Percentiles rank a stretch among this genome's conserved stretches.
phyloP scores from a whole-genome alignment of 2,888 invertebrate species.

The Frankliniella intonsa region DNA sequence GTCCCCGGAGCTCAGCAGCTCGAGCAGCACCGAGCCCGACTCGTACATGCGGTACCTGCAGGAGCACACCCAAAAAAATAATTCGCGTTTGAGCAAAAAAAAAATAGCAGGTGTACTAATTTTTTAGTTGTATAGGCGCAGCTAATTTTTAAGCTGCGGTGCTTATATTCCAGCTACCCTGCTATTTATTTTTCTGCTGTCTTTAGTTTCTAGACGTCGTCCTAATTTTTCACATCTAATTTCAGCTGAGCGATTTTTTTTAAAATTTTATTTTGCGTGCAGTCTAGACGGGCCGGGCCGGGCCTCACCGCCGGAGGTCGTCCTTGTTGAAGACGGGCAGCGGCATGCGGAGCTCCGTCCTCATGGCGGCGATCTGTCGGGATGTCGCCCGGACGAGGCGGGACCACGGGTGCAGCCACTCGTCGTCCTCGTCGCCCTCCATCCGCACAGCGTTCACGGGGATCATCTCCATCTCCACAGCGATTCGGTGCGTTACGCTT shows the following conservation, averaged over 20 bases:
- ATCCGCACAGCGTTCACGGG: neutral
- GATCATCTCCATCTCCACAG: neutral
- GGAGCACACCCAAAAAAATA: neutral
- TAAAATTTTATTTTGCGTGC: too few species aligned
- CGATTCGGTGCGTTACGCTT: too few species aligned
- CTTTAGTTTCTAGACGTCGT: too few species aligned
- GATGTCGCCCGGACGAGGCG: neutral
- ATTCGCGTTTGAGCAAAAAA: too few species aligned
- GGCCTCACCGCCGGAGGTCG: neutral
- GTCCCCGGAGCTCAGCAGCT: neutral
- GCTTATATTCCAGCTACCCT: too few species aligned
- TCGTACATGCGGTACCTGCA: constrained; percentile 17
- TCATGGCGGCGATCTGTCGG: neutral
- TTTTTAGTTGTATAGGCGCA: too few species aligned
- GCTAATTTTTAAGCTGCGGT: too few species aligned
- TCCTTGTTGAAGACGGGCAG: neutral
- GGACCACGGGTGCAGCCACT: neutral
- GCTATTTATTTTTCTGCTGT: too few species aligned
- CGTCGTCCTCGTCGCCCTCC: neutral
- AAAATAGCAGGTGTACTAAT: too few species aligned
- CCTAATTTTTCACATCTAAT: too few species aligned
- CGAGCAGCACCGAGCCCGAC: constrained; percentile 2
- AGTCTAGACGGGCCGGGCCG: too few species aligned
- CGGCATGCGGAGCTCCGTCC: neutral
- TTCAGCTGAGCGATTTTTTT: too few species aligned